phyloP scores from a whole-genome alignment of 2,888 invertebrate species.

The Orthosia incerta region DNA sequence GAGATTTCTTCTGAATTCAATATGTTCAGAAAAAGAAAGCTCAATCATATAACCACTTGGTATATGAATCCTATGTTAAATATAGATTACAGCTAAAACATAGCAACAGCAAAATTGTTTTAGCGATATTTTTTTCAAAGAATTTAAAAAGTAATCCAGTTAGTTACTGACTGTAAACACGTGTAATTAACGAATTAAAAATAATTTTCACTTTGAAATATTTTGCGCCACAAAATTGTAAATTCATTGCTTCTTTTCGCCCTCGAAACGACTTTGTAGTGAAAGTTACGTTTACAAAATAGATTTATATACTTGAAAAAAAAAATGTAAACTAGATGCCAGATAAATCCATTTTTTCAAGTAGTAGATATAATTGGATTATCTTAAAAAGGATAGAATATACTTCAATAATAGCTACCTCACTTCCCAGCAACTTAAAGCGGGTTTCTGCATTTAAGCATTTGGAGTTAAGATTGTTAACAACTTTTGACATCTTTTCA shows the following conservation, averaged over 20 bases:
- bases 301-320: background rate
- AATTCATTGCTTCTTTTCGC: conserved; percentile 9
- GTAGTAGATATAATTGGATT: too few species aligned
- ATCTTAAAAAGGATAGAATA: too few species aligned
- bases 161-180: conserved; percentile 26
- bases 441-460: too few species aligned
- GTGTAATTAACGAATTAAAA: conserved; percentile 39
- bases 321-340: background rate
- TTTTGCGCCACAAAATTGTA: conserved; percentile 11
- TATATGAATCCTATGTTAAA: background rate
- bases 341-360: too few species aligned
- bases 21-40: background rate
- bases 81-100: conserved; percentile 1
- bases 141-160: conserved; percentile 36
- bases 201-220: conserved; percentile 24
- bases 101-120: background rate
- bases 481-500: too few species aligned
- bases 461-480: too few species aligned
- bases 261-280: background rate
- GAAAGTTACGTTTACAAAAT: background rate
- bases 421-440: too few species aligned
- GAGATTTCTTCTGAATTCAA: background rate
- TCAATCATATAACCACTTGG: background rate
- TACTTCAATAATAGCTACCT: too few species aligned
- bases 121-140: conserved; percentile 7